Evolutionary conservation across 2,113 vertebrate genomes (phyloP).

Genomic region (Pseudonaja textilis): DNA sequence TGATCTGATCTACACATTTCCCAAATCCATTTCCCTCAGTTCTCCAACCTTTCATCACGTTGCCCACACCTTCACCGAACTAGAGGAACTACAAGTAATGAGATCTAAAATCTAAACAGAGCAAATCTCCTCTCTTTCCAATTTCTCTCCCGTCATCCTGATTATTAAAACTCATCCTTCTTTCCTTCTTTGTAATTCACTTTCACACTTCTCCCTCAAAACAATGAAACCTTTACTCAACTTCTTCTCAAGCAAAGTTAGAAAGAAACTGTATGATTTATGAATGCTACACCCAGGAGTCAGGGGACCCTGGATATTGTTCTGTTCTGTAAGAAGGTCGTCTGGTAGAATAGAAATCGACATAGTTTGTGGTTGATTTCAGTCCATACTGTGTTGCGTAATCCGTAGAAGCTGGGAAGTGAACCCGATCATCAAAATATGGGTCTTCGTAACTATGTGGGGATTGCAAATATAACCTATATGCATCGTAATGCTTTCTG

Average conservation of each 20-base stretch:
- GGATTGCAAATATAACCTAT: constrained; percentile 90
- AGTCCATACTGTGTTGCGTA: constrained; percentile 87
- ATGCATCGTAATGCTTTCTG: constrained; percentile 90
- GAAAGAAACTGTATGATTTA: constrained; percentile 60
- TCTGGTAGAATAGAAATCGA: constrained; percentile 96
- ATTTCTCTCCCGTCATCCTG: constrained; percentile 60
- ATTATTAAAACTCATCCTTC: constrained; percentile 67
- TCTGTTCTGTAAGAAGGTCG: constrained; percentile 90
- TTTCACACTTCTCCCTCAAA: constrained; percentile 75
- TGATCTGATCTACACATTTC: constrained; percentile 84
- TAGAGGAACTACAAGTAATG: constrained; percentile 82
- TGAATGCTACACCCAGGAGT: constrained; percentile 91
- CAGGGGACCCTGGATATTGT: constrained; percentile 95
- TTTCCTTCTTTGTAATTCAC: constrained; percentile 83
- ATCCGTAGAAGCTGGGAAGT: constrained; percentile 83
- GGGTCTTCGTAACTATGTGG: constrained; percentile 91
- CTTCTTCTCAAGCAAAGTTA: constrained; percentile 63
- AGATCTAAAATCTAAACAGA: constrained; percentile 83
- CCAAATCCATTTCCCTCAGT: constrained; percentile 74
- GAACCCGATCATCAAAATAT: constrained; percentile 88
- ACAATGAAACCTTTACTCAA: constrained; percentile 59
- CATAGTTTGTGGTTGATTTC: constrained; percentile 91
- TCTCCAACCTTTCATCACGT: constrained; percentile 83
- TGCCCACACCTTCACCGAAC: constrained; percentile 84
- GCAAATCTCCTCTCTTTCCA: constrained; percentile 63